Conservation (phyloP, 2,888 invertebrate genomes). For the Eupelmus urozonus region DNA sequence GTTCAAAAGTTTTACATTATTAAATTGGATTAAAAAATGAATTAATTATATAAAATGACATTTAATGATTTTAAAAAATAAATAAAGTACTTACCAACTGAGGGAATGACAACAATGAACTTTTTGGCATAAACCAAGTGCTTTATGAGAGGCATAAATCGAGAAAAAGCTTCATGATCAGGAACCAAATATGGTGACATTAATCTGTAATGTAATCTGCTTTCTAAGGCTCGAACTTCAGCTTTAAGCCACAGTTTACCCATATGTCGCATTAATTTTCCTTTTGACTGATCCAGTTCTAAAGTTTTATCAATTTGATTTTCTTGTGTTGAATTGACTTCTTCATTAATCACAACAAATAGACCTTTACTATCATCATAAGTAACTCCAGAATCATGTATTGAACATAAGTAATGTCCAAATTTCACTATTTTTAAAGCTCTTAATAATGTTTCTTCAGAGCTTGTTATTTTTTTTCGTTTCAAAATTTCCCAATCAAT, state of each 20-base stretch:
- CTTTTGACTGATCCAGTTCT: constrained; percentile 73
- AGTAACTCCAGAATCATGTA: constrained; percentile 82
- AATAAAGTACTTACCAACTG: constrained; percentile 86
- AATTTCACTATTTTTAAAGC: constrained; percentile 88
- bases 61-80: background rate
- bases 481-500: constrained; percentile 85
- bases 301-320: constrained; percentile 60
- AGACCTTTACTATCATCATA: constrained; percentile 79
- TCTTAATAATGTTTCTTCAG: constrained; percentile 87
- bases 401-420: constrained; percentile 83
- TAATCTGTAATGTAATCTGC: constrained; percentile 80
- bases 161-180: constrained; percentile 89
- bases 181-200: constrained; percentile 93
- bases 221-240: constrained; percentile 92
- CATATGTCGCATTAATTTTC: constrained; percentile 88
- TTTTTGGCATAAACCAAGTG: constrained; percentile 89
- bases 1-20: too few species aligned
- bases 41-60: constrained; percentile 8
- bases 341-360: constrained; percentile 66
- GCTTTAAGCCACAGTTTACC: constrained; percentile 93
- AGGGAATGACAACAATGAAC: constrained; percentile 92
- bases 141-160: constrained; percentile 87
- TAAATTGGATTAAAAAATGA: constrained; percentile 5
- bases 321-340: constrained; percentile 47
- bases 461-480: constrained; percentile 79